Evolutionary conservation across 2,797 vertebrate species (phyloP).

Genomic region (Sus cebifrons): DNA sequence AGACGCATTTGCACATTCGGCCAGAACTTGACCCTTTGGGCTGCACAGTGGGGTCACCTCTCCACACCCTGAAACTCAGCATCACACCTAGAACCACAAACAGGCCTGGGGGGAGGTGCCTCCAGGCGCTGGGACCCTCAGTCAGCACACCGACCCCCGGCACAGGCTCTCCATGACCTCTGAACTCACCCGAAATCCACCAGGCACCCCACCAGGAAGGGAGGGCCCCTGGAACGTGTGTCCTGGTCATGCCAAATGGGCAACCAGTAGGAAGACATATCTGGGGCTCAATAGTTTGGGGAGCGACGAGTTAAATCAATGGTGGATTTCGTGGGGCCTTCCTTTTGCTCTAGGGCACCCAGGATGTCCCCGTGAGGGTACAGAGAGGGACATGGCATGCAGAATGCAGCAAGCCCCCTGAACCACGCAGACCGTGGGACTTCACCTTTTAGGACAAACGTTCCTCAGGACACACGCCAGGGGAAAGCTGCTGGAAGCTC

Average conservation of each 20-base stretch:
- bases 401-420: not conserved
- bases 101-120: not conserved
- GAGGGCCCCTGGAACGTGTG: not conserved
- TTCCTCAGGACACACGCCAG: accelerated
- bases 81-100: not conserved
- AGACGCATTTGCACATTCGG: not conserved
- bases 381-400: not conserved
- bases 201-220: not conserved
- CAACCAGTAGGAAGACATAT: not conserved
- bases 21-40: not conserved
- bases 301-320: not conserved
- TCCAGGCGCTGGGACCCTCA: not conserved
- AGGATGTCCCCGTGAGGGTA: too few species aligned
- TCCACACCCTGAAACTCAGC: not conserved
- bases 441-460: not conserved
- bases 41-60: not conserved
- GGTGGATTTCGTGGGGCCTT: not conserved
- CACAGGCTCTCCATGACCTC: not conserved
- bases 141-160: not conserved
- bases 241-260: not conserved
- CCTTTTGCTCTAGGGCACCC: not conserved
- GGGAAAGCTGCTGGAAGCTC: not conserved
- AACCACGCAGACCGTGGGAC: not conserved
- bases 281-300: not conserved
- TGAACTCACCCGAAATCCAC: not conserved